Percentiles rank a stretch among this genome's conserved stretches.
Evolutionary conservation across 2,888 invertebrate genomes (phyloP).

Genomic region (Physocephala rufipes): DNA sequence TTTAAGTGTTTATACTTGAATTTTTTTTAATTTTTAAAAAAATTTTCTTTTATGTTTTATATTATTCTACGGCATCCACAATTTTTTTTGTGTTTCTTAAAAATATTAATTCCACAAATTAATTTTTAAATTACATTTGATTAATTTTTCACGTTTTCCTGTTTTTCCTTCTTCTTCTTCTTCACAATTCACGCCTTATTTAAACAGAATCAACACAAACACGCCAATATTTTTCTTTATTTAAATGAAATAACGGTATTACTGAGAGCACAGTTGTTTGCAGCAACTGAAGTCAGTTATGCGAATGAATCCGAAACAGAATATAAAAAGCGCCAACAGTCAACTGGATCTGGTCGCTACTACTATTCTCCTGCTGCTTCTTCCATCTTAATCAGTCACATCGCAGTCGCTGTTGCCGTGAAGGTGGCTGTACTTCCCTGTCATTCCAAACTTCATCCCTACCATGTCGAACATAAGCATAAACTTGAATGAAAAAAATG

Average conservation of each 20-base stretch:
- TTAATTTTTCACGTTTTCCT: constrained; percentile 7
- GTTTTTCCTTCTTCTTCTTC: not conserved
- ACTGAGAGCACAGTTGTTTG: constrained; percentile 14
- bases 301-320: constrained; percentile 40
- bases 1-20: too few relatives aligned
- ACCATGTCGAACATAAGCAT: not conserved
- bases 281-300: constrained; percentile 33
- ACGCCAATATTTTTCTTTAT: not conserved
- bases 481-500: too few relatives aligned
- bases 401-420: not conserved
- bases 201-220: not conserved
- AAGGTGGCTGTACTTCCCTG: too few relatives aligned
- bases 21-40: too few relatives aligned
- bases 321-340: constrained; percentile 32
- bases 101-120: not conserved
- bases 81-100: not conserved
- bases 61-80: too few relatives aligned
- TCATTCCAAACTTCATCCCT: too few relatives aligned
- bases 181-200: not conserved
- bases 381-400: not conserved
- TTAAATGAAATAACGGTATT: constrained; percentile 18
- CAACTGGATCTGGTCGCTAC: constrained; percentile 21
- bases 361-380: not conserved
- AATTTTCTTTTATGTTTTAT: too few relatives aligned
- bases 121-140: not conserved